A percentile compares a stretch with the other conserved stretches of the same genome.
These are phyloP conservation scores for Hiodon alosoides DNA, from an alignment of 2,113 vertebrate genomes.

Conservation along the genomic window DNA sequence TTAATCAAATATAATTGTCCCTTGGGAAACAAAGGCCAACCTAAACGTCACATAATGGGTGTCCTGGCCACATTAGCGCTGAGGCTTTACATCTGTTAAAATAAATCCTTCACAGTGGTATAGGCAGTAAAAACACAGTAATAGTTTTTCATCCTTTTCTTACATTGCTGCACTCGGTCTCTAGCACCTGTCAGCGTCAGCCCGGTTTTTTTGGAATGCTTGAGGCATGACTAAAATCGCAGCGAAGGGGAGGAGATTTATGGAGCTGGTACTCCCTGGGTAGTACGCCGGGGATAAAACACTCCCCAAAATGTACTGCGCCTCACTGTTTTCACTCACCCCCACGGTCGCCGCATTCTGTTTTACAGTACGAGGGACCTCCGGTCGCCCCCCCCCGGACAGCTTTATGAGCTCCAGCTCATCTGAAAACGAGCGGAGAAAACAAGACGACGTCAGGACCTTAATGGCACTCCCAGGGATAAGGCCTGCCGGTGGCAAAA, in stretches of 20 bases:
- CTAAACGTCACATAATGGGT: constrained; percentile 16
- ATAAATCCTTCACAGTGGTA: constrained; percentile 33
- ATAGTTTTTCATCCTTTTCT: constrained; percentile 25
- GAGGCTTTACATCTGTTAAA: constrained; percentile 29
- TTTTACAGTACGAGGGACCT: constrained; percentile 3
- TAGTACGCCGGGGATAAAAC: constrained; percentile 11
- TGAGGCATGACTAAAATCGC: constrained; percentile 33
- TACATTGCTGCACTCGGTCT: constrained; percentile 40
- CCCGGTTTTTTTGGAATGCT: constrained; percentile 35
- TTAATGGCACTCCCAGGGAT: constrained; percentile 13
- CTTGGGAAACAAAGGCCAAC: constrained; percentile 18
- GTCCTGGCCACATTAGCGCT: not conserved
- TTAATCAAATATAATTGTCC: constrained; percentile 28
- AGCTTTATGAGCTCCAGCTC: constrained; percentile 24
- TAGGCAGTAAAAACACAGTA: constrained; percentile 29
- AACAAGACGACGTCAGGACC: constrained; percentile 14
- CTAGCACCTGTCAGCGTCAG: constrained; percentile 48
- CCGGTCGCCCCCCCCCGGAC: not conserved
- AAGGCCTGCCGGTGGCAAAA: not conserved
- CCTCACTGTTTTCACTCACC: constrained; percentile 8
- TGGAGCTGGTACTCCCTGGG: constrained; percentile 13
- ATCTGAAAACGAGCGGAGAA: constrained; percentile 12
- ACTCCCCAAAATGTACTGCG: constrained; percentile 7
- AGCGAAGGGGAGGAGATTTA: constrained; percentile 27
- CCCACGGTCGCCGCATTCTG: not conserved